Evolutionary conservation across 2,888 invertebrate genomes (phyloP).

Genomic region (Heliconius erato): DNA sequence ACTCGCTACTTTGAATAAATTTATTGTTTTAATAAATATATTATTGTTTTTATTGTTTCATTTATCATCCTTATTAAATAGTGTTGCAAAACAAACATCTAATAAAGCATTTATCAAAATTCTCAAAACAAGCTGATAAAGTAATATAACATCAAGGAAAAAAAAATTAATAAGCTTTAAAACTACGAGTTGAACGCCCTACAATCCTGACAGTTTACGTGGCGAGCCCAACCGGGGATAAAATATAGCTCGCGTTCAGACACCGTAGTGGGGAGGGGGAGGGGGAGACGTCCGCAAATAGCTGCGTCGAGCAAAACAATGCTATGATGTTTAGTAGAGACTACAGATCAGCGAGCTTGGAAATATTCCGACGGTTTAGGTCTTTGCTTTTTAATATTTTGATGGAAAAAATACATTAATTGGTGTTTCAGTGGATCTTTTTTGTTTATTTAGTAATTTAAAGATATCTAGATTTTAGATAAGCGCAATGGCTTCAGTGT

Average conservation of each 20-base stretch:
- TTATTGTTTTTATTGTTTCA: neutral
- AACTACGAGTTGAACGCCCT: slow-evolving; percentile 82
- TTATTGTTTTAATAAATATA: neutral
- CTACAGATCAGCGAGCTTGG: slow-evolving; percentile 64
- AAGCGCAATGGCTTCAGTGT: neutral
- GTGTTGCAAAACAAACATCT: neutral
- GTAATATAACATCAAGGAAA: slow-evolving; percentile 30
- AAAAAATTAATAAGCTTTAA: slow-evolving; percentile 61
- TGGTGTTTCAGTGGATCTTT: neutral
- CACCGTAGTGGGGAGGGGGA: slow-evolving; percentile 67
- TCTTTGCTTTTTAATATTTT: slow-evolving; percentile 34
- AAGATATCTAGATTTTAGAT: neutral
- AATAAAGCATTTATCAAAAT: neutral
- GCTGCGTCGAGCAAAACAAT: slow-evolving; percentile 84
- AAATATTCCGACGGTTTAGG: slow-evolving; percentile 48
- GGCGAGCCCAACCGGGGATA: slow-evolving; percentile 81
- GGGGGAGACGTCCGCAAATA: slow-evolving; percentile 76
- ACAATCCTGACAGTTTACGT: slow-evolving; percentile 83
- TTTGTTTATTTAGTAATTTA: neutral
- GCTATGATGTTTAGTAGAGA: slow-evolving; percentile 80
- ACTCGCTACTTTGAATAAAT: neutral
- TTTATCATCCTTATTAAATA: neutral
- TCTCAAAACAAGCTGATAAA: neutral
- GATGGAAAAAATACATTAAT: neutral
- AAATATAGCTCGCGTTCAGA: slow-evolving; percentile 84